phyloP scores from a whole-genome alignment of 2,797 vertebrate species.

The Diplodus sargus region DNA sequence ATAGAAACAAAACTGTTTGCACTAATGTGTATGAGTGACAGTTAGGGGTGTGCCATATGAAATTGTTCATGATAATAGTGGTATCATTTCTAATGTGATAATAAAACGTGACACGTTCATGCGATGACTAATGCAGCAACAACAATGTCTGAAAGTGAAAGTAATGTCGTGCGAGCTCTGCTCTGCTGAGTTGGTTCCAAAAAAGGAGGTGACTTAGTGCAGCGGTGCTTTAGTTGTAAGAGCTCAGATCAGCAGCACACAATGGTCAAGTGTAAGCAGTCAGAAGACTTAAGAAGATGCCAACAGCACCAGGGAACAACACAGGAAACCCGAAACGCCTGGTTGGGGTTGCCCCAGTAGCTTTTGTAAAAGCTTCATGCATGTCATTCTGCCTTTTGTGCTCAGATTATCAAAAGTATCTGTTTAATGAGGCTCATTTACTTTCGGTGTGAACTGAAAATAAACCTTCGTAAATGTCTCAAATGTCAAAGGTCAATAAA shows the following conservation, averaged over 20 bases:
- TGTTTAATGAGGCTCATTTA: no score
- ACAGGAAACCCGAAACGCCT: no score
- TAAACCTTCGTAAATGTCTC: no score
- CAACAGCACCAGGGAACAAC: no score
- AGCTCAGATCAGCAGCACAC: background rate
- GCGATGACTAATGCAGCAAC: background rate
- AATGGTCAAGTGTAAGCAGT: background rate
- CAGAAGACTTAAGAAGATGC: background rate
- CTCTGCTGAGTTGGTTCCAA: background rate
- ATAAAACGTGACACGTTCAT: background rate
- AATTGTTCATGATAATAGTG: background rate
- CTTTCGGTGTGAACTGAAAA: no score
- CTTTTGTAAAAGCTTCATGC: no score
- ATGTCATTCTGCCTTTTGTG: no score
- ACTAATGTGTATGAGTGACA: background rate
- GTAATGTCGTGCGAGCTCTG: background rate
- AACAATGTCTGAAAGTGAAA: background rate
- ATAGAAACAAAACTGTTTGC: background rate
- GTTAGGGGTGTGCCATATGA: background rate
- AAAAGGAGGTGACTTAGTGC: no score
- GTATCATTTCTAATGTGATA: background rate
- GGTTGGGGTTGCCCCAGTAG: no score
- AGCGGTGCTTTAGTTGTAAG: background rate
- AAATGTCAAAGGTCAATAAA: no score
- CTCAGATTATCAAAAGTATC: no score